Evolutionary conservation across 2,113 vertebrate genomes (phyloP).

Genomic region (Sturnira hondurensis): DNA sequence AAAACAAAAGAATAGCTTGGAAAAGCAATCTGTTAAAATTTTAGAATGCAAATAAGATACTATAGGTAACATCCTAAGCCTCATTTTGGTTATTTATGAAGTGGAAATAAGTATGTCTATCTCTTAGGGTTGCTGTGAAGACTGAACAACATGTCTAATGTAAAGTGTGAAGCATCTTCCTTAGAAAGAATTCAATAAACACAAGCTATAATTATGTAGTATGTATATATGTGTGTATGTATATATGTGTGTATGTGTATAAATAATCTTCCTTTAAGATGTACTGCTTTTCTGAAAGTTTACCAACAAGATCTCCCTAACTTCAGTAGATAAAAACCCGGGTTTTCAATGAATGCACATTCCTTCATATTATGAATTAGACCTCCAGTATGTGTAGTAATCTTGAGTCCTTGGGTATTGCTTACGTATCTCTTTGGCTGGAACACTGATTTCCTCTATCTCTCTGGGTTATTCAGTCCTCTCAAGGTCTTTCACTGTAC

Average conservation of each 20-base stretch:
- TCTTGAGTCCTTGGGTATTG: neutral
- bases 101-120: neutral
- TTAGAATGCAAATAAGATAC: neutral
- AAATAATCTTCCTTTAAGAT: neutral
- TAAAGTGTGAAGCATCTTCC: neutral
- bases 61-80: neutral
- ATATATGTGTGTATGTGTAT: neutral
- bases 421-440: neutral
- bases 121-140: neutral
- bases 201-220: neutral
- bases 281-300: neutral
- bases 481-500: neutral
- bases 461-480: neutral
- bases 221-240: neutral
- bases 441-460: neutral
- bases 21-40: neutral
- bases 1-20: conserved; percentile 8
- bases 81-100: neutral
- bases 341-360: neutral
- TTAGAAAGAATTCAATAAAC: neutral
- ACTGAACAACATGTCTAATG: neutral
- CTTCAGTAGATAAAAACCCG: neutral
- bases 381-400: neutral
- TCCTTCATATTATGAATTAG: neutral
- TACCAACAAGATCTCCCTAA: neutral